Base-by-base conservation (phyloP, 2,113 vertebrate species). In the Gasterosteus aculeatus region DNA sequence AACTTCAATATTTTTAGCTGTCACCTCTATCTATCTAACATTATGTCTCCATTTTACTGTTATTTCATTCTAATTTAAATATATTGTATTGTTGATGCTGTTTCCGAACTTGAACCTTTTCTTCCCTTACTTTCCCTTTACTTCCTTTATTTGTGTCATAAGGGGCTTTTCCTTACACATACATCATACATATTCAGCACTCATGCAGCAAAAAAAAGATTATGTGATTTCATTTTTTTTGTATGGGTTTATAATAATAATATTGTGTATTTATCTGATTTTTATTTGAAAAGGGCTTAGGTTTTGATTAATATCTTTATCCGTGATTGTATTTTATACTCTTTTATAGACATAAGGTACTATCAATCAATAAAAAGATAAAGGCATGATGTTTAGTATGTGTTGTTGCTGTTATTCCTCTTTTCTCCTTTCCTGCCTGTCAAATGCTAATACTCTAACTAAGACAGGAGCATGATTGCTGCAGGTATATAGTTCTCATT, bases 271-370 rank as follows among this genome's bases (percentile, higher is more conserved):
- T 88, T 91, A 79, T 85, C 54, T 31, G 62, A 65, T 77, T 85
- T 69, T 49, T 83, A 72, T 86, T 85, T 85, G 83, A 58, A 63
- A 75, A 65, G 80, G 61, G 38, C 1, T 62, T 75, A 69, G 75
- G 70, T 29, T 46, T 81, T 84, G 72, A 85, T 81, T 88, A 81
- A 53, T 82, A 77, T 83, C 75, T 80, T 84, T 80, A 65, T 82
- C 57, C 75, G 51, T 87, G 70, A 85, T 86, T 90, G 31, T 87
- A 83, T 89, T 91, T 88, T 90, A 75, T 89, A 87, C 62, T 77
- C 76, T 88, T 90, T 84, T 85, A 75, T 76, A 81, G 59, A 80
- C 44, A 73, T 69, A 72, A 84, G 58, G 63, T n/a, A 82, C 65
- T 71, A 71, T 78, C 47, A 85, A 89, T 85, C 80, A 89, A 80